phyloP scores from a whole-genome alignment of 2,888 invertebrate species.

The Hydrotaea cyrtoneurina region DNA sequence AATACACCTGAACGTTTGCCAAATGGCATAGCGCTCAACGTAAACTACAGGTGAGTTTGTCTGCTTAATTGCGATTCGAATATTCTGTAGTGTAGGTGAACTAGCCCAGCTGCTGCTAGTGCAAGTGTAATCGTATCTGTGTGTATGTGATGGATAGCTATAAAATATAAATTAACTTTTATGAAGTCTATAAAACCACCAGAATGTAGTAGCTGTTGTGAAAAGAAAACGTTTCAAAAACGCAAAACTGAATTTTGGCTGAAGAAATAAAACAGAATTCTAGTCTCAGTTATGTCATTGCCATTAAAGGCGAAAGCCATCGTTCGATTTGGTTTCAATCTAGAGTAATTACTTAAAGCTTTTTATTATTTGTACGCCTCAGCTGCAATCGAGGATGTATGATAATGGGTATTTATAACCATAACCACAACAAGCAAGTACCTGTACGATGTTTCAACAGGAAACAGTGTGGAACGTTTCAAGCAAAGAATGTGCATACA shows the following conservation, averaged over 20 bases:
- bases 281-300: slow-evolving; percentile 4
- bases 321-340: neutral
- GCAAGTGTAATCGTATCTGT: neutral
- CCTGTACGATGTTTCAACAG: neutral
- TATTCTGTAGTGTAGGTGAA: slow-evolving; percentile 27
- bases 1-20: slow-evolving; percentile 84
- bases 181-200: neutral
- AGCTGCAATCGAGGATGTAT: neutral
- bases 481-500: too few species aligned
- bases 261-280: neutral
- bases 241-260: too few species aligned
- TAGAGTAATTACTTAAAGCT: neutral
- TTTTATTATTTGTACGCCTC: neutral
- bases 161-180: neutral
- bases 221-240: neutral
- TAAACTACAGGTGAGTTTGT: slow-evolving; percentile 84
- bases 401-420: slow-evolving; percentile 4
- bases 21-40: slow-evolving; percentile 87
- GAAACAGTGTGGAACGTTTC: slow-evolving; percentile 33
- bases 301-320: slow-evolving; percentile 16
- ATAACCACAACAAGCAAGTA: neutral
- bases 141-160: neutral
- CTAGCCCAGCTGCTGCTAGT: neutral
- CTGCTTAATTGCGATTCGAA: neutral
- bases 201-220: neutral